Conservation (phyloP, 2,113 vertebrate species). For the Falco punctatus region DNA sequence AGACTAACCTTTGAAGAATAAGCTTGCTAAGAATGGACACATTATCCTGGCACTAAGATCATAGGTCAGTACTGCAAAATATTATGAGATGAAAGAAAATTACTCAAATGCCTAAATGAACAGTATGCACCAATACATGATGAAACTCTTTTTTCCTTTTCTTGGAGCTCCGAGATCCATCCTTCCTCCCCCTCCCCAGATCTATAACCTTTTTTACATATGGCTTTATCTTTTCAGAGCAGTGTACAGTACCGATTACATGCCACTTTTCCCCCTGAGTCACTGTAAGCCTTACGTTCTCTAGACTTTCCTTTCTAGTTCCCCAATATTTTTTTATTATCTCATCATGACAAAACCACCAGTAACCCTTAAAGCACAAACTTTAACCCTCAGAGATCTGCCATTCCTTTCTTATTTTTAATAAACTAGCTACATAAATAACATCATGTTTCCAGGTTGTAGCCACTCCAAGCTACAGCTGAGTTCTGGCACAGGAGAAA, state of each 20-base stretch:
- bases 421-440: background rate
- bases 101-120: background rate
- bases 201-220: background rate
- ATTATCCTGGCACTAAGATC: background rate
- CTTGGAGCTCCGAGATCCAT: background rate
- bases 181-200: background rate
- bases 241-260: background rate
- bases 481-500: background rate
- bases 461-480: background rate
- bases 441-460: background rate
- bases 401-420: background rate
- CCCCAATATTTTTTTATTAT: background rate
- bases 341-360: background rate
- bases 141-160: background rate
- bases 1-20: slow-evolving; percentile 6
- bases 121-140: background rate
- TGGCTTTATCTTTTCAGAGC: background rate
- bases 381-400: background rate
- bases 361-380: background rate
- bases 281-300: background rate
- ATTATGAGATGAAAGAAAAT: background rate
- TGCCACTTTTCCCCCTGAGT: background rate
- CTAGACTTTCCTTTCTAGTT: background rate
- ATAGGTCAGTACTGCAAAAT: background rate
- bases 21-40: background rate